Evolutionary conservation across 37 sponge, comb jelly and placozoan species (phyloP), one percentile per base, ranked within the genome.

Genomic region (Oscarella lobularis): DNA sequence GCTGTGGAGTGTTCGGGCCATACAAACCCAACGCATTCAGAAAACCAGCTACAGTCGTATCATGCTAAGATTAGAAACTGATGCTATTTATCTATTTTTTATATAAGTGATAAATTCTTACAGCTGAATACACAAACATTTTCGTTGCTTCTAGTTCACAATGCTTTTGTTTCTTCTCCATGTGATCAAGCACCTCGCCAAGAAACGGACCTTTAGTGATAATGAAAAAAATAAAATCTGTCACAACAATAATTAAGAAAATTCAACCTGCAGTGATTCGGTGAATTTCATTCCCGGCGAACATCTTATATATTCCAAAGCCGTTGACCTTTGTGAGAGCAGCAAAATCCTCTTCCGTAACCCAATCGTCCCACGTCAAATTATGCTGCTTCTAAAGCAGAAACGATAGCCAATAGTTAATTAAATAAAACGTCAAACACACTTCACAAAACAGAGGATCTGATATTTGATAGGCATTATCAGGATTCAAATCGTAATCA

Each of bases 401-500:
- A 48, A 20, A 48, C 9, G 20, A 20, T 48, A 48, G 20, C 9
- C 60, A 20, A 27, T 48, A 27, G 60, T 48, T 27, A 27, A 48
- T 20, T 20, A 48, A 48, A 9, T 27, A 48, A 9, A 68, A 30
- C 35, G 4, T 68, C 6, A 14, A 5, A 68, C 31, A 35, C 31
- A 68, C 71, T 35, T 68, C 29, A 14, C 71, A 68, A 14, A 68
- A 68, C 35, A 68, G 71, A 30, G 71, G 71, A 68, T 68, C 71
- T 4, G 6, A 32, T 4, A 68, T 68, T 4, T 4, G 5, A 14
- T 68, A 68, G 31, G 33, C 31, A 35, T 68, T 68, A 35, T 14
- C 71, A 30, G 31, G 71, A 14, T 14, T 20, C 4, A 68, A 4
- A 35, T 5, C 31, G 31, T 68, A 68, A 20, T 68, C 71, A 29